A percentile compares a stretch with the other conserved stretches of the same genome.
Evolutionary conservation across 2,888 invertebrate genomes (phyloP).

Genomic region (Amaurobius ferox): DNA sequence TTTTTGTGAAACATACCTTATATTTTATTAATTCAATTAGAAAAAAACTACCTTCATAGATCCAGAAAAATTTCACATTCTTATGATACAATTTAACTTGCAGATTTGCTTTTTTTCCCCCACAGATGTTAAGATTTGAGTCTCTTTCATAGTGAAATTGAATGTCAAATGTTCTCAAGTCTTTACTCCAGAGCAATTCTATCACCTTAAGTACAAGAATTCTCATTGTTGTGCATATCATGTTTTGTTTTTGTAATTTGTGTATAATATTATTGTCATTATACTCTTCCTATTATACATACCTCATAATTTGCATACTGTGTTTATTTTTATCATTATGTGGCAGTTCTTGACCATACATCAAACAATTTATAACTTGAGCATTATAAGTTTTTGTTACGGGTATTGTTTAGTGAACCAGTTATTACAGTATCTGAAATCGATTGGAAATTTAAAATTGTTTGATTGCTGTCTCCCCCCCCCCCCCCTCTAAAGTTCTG

Average conservation of each 20-base stretch:
- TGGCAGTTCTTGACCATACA: conserved; percentile 11
- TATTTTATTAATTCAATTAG: no score
- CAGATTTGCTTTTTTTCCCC: no score
- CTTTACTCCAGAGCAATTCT: conserved; percentile 18
- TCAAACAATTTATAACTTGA: not conserved
- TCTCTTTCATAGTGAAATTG: no score
- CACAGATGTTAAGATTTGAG: no score
- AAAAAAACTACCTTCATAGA: no score
- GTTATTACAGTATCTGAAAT: no score
- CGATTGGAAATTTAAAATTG: no score
- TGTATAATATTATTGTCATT: conserved; percentile 46
- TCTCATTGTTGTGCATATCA: conserved; percentile 68
- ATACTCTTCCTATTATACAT: conserved; percentile 66
- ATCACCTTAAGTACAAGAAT: conserved; percentile 71
- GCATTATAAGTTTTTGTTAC: not conserved
- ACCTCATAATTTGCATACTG: conserved; percentile 61
- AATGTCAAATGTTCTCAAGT: not conserved
- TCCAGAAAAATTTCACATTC: no score
- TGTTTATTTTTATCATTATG: conserved; percentile 30
- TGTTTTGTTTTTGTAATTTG: conserved; percentile 53
- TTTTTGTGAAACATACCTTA: no score
- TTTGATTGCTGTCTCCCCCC: no score
- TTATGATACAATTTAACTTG: no score
- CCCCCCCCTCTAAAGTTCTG: no score
- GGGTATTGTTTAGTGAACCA: not conserved